Conservation (phyloP, 2,797 vertebrate genomes). For the Manis pentadactyla region DNA sequence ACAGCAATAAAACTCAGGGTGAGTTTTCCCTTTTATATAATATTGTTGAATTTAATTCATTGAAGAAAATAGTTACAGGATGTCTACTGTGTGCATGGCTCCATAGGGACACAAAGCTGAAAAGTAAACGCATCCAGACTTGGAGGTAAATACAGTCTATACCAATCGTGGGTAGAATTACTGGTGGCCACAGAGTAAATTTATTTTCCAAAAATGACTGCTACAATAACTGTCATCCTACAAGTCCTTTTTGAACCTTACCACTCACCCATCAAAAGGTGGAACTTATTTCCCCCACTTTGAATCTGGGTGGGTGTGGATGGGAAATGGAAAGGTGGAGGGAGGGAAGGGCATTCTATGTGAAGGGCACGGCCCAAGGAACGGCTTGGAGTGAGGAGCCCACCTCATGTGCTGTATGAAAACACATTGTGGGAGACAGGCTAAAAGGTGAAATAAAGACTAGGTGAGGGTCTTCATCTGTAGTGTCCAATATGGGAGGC, state of each 20-base stretch:
- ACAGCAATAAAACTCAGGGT: neutral
- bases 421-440: rapidly evolving
- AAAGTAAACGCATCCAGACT: neutral
- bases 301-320: neutral
- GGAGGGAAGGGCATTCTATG: too few relatives aligned
- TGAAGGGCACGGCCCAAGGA: neutral
- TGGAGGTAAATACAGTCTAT: neutral
- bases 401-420: neutral
- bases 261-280: neutral
- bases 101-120: neutral
- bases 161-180: neutral
- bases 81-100: neutral
- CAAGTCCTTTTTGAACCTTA: neutral
- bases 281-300: too few relatives aligned
- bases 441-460: neutral
- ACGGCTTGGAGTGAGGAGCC: neutral
- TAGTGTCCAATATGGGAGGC: neutral
- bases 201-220: neutral
- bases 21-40: neutral
- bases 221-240: rapidly evolving
- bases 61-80: neutral
- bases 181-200: neutral
- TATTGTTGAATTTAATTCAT: neutral
- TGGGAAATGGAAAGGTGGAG: rapidly evolving
- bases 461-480: neutral